Evolutionary conservation across 2,888 invertebrate species (phyloP), one percentile per base, ranked within the genome.

Genomic region (Cinara cedri): DNA sequence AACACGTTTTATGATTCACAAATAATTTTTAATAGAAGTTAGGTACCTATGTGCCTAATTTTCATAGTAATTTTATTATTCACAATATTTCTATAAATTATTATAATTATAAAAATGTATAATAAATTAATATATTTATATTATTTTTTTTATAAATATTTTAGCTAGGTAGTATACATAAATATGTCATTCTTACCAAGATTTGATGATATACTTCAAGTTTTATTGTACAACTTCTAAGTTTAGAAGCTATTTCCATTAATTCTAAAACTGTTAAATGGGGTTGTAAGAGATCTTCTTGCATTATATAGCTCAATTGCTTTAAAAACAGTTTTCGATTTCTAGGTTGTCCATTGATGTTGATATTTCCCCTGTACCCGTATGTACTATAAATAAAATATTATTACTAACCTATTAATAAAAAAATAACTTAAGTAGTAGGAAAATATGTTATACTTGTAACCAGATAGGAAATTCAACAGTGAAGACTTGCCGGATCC

Each of bases 231-330:
- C 34, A 60, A 16, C 60, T 60, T 87, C 97, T 97, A 10, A 97
- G 89, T 85, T 95, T 92, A 0, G 95, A 95, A 0, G 96, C 94
- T 81, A 95, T 90, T 83, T 89, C 88, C 90, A 97, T 93, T 11
- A 94, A 91, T 87, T 97, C 97, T 75, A 90, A 88, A 3, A 96
- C 93, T 3, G 94, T 94, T 46, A 97, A 89, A 85, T 93, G 89
- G 0, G 94, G 91, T 84, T 96, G 92, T 26, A 97, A 88, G 84
- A 89, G 89, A 84, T 93, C 92, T 83, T 94, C 91, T 86, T 97
- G 97, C 88, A 95, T 93, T 82, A 97, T 96, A 86, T 96, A 97
- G 81, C 89, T 88, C 0, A 88, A 88, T 14, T 84, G 82, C 83
- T 88, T 87, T 55, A 89, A 54, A 11, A 81, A 81, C 9, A 21